Conservation (phyloP, 2,888 invertebrate genomes). For the Andrena bucephala region DNA sequence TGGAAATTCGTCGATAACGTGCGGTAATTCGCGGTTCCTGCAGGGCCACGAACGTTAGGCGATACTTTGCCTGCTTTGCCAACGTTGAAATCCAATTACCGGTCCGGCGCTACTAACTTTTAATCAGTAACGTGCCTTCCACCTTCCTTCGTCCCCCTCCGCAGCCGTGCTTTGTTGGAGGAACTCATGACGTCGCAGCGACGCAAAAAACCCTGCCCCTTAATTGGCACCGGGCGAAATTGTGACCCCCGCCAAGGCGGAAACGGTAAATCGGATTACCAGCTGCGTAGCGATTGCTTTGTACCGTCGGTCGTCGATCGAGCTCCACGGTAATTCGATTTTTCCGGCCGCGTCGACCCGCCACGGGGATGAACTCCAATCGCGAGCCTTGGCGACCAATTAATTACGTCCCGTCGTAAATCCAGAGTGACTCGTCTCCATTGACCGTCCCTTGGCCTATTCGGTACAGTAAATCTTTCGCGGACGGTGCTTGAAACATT, state of each 20-base stretch:
- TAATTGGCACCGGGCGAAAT: conserved; percentile 14
- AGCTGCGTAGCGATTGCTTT: conserved; percentile 12
- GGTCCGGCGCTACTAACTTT: not conserved
- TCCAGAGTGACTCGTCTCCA: not conserved
- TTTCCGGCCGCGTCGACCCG: conserved; percentile 1
- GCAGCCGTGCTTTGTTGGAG: not conserved
- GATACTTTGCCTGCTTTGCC: not conserved
- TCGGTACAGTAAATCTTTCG: not conserved
- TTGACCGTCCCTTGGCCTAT: not conserved
- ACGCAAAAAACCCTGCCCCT: not conserved
- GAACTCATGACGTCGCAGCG: not conserved
- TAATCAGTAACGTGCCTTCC: not conserved
- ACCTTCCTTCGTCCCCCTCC: not conserved
- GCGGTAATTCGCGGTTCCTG: not conserved
- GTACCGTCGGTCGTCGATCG: conserved; percentile 8
- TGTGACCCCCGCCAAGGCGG: conserved; percentile 1
- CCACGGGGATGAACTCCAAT: not conserved
- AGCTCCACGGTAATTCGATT: conserved; percentile 28
- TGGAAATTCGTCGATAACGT: not conserved
- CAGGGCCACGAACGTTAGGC: not conserved
- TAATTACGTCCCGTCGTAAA: not conserved
- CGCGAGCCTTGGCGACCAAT: not conserved
- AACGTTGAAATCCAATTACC: not conserved
- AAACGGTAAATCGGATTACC: conserved; percentile 33
- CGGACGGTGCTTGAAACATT: not conserved